Evolutionary conservation across 2,113 vertebrate species (phyloP), one percentile per base, ranked within the genome.

Genomic region (Paradisaea rubra): DNA sequence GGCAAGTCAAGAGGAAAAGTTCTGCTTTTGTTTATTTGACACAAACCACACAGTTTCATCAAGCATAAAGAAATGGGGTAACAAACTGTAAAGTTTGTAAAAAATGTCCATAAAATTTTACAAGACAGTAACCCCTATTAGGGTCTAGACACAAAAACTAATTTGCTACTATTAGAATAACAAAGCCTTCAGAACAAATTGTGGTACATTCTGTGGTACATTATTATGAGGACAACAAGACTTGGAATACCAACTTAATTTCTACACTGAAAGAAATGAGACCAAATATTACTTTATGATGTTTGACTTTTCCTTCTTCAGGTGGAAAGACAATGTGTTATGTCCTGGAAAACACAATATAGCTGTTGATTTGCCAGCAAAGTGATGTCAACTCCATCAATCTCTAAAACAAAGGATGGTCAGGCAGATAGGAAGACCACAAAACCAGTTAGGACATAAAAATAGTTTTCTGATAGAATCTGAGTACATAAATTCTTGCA

Each of bases 311-410:
- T 80, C 15, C 4, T 81, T 81, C 35, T 68, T 59, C 44, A 52
- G 11, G 41, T 25, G 30, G 7, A 47, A 81, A 72, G 7, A 4
- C 4, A 45, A 39, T 37, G 3, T 28, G 50, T 41, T 64, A n/a
- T 68, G 54, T 81, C 11, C 16, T 72, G 20, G 23, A 68, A 94
- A 92, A 56, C 37, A 50, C 4, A 47, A 42, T 59, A 41, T 14
- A 80, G 17, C 9, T 81, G 15, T 69, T 47, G 8, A 54, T 59
- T 76, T 53, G 14, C 11, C 3, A 6, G 10, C 24, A 45, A 24
- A 39, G 8, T 0, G 0, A 56, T 37, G 11, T n/a, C 41, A 64
- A 15, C 10, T 70, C 30, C 2, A 3, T 33, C 56, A 57, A 5
- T 60, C 27, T 52, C n/a, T 81, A 52, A 57, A 61, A 33, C 13